Evolutionary conservation across 2,888 invertebrate genomes (phyloP).

Genomic region (Cyrtodaria siliqua): DNA sequence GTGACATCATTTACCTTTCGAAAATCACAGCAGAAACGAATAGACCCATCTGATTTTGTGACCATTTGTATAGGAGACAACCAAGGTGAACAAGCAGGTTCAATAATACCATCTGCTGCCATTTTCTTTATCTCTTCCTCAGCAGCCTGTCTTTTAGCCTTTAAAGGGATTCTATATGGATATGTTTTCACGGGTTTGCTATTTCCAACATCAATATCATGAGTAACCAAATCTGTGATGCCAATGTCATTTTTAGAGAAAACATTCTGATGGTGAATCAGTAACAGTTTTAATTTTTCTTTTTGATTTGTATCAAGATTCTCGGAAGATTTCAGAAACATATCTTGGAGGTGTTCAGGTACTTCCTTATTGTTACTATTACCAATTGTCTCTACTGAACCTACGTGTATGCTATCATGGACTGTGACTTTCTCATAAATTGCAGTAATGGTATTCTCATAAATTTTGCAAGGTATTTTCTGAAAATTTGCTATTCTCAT

Average conservation of each 20-base stretch:
- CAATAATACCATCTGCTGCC: constrained; percentile 26
- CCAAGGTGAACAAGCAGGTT: constrained; percentile 51
- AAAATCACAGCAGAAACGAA: constrained; percentile 60
- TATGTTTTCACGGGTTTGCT: constrained; percentile 30
- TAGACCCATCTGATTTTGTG: constrained; percentile 46
- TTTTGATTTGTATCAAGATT: constrained; percentile 7
- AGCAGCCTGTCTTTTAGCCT: constrained; percentile 34
- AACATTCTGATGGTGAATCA: constrained; percentile 12
- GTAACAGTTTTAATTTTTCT: constrained; percentile 9
- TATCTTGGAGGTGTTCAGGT: constrained; percentile 15
- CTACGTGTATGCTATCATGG: background rate
- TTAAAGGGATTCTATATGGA: too few species aligned
- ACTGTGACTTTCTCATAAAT: background rate
- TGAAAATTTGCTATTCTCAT: constrained; percentile 16
- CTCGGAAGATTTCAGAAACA: constrained; percentile 11
- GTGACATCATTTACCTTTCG: constrained; percentile 53
- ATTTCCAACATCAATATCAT: constrained; percentile 43
- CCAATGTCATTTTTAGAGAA: constrained; percentile 30
- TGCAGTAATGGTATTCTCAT: constrained; percentile 10
- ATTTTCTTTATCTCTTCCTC: constrained; percentile 46
- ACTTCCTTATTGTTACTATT: background rate
- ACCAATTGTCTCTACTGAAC: background rate
- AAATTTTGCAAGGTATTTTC: constrained; percentile 7
- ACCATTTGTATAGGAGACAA: constrained; percentile 56
- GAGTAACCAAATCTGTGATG: constrained; percentile 12